Evolutionary conservation across 2,113 vertebrate species (phyloP).

Genomic region (Brienomyrus longianalis): DNA sequence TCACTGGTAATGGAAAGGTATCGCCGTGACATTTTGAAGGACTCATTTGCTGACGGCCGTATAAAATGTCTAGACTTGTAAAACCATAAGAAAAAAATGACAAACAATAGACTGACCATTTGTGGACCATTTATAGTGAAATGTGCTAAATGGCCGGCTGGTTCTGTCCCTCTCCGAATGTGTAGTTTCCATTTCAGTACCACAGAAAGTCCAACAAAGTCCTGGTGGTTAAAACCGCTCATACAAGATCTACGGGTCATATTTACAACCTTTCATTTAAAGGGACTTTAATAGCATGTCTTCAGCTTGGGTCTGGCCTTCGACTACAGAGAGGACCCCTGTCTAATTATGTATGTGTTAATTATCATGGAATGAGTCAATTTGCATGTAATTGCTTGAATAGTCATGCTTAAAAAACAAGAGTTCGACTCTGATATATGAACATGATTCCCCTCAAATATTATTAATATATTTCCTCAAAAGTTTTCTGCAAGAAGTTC

Average conservation of each 20-base stretch:
- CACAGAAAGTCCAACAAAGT: not conserved
- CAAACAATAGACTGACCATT: slow-evolving; percentile 14
- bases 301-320: not conserved
- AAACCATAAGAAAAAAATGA: slow-evolving; percentile 10
- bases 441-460: not conserved
- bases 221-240: not conserved
- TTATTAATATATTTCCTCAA: not conserved
- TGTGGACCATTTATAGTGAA: not conserved
- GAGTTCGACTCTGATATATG: not conserved
- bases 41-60: slow-evolving; percentile 8
- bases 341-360: slow-evolving; percentile 1
- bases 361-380: not conserved
- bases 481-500: not conserved
- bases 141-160: not conserved
- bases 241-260: not conserved
- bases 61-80: slow-evolving; percentile 33
- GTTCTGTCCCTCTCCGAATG: not conserved
- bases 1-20: not conserved
- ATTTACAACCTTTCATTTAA: slow-evolving; percentile 3
- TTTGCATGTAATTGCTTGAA: not conserved
- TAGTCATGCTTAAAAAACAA: not conserved
- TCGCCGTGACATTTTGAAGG: slow-evolving; percentile 4
- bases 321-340: not conserved
- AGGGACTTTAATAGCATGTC: not conserved
- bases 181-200: not conserved